Base-by-base conservation (phyloP, 2,888 invertebrate species). In the Limnephilus rhombicus region DNA sequence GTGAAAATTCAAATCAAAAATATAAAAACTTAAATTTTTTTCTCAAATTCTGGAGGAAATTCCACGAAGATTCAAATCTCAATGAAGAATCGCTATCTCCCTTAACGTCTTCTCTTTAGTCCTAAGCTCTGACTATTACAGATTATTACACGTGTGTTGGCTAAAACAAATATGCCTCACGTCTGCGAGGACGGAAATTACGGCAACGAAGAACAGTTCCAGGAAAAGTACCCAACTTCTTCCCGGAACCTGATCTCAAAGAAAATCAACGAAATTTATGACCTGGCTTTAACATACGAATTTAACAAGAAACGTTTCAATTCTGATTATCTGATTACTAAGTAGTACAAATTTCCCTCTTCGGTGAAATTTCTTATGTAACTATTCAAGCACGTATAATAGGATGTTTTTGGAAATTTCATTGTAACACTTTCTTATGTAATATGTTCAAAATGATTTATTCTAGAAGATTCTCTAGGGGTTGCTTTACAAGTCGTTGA, bases 151-250 rank as follows among this genome's bases (percentile, higher is more conserved):
- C 15, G 87, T 87, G 87, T 87, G 68, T 87, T 87, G 31, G 87
- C 34, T 34, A 87, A 68, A 87, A 87, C 87, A 87, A 87, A 87
- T 87, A 87, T 68, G 87, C 31, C 37, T 87, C 87, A 87, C 87
- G 87, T 87, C 18, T 87, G 34, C 12, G 37, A 87, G 31, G 53
- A 34, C 87, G 87, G 87, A 87, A 87, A 87, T 87, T 87, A 68
- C 68, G 34, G 53, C 34, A 68, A 68, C 87, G 68, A 29, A 34
- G 31, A 68, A 18, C 68, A 68, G 68, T 68, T 34, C 68, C 68
- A 18, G 68, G n/a, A 31, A 87, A 68, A 68, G 29, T 68, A n/a
- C 29, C 29, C 18, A 29, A 31, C 31, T 34, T 31, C 53, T 68
- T 15, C 31, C 87, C 11, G 45, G n/a, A 87, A 34, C 18, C 18